phyloP scores from a whole-genome alignment of 1,140 invertebrate genomes.

The Papilio aristodemus region DNA sequence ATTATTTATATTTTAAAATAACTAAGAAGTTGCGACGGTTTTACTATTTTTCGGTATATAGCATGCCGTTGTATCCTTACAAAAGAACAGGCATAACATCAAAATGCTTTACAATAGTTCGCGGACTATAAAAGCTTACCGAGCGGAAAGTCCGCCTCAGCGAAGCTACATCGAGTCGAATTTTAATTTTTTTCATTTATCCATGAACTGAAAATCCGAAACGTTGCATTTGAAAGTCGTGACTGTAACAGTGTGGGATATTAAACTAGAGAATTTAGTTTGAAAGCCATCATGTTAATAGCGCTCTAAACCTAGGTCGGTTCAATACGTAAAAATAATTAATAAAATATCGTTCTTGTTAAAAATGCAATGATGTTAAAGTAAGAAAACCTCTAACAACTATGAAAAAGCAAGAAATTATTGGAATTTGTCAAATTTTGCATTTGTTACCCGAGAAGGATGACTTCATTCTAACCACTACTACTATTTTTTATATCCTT shows the following conservation, averaged over 20 bases:
- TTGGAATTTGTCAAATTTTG: too few relatives aligned
- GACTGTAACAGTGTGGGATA: not conserved
- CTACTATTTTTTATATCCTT: too few relatives aligned
- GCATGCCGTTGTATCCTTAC: not conserved
- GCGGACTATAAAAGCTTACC: slow-evolving; percentile 53
- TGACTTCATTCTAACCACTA: too few relatives aligned
- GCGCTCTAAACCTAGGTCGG: not conserved
- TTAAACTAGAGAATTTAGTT: not conserved
- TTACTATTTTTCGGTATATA: not conserved
- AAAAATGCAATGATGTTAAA: not conserved
- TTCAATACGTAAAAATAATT: not conserved
- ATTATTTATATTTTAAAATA: too few relatives aligned
- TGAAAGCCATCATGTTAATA: not conserved
- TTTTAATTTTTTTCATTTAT: slow-evolving; percentile 36
- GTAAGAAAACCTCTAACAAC: too few relatives aligned
- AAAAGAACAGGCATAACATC: slow-evolving; percentile 15
- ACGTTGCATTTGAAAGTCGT: not conserved
- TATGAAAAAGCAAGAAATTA: too few relatives aligned
- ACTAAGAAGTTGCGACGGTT: not conserved
- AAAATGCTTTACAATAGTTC: slow-evolving; percentile 51
- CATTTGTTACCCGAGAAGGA: too few relatives aligned
- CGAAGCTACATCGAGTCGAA: slow-evolving; percentile 39
- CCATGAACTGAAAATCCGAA: slow-evolving; percentile 1
- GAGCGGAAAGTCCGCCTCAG: slow-evolving; percentile 44
- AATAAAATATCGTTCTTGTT: not conserved